These are phyloP conservation scores for Donacobius atricapilla DNA, from an alignment of 2,113 vertebrate species.

Conservation along the genomic window DNA sequence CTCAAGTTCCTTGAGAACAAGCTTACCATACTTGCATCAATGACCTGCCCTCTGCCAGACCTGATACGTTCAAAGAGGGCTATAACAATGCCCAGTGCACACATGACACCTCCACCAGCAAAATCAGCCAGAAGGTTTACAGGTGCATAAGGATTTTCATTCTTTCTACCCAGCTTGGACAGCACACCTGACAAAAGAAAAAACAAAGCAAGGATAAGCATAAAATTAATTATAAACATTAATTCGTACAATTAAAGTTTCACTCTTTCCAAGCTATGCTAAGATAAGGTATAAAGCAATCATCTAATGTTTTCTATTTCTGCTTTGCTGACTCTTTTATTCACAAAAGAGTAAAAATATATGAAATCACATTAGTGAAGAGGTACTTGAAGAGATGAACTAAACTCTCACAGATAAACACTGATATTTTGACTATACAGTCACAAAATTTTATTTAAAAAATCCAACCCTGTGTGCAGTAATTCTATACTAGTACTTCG, in stretches of 20 bases:
- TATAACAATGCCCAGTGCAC: conserved; percentile 84
- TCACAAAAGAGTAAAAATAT: background rate
- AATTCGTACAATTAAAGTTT: background rate
- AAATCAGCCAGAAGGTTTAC: conserved; percentile 93
- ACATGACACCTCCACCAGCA: conserved; percentile 86
- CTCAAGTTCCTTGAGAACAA: background rate
- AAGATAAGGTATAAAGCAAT: background rate
- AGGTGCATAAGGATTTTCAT: conserved; percentile 84
- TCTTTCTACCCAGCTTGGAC: conserved; percentile 83
- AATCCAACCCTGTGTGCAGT: accelerated
- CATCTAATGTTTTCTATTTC: background rate
- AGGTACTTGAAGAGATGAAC: background rate
- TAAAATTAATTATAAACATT: background rate
- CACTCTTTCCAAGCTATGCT: background rate
- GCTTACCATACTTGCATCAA: conserved; percentile 94
- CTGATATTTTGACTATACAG: background rate
- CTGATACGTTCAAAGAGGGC: conserved; percentile 85
- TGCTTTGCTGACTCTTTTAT: background rate
- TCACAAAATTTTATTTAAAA: background rate
- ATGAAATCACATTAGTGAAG: background rate
- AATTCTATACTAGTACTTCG: background rate
- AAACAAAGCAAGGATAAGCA: background rate
- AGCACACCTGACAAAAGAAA: conserved; percentile 79
- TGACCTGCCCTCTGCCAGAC: conserved; percentile 89
- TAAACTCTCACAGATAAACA: background rate